These are phyloP conservation scores for Nyctibius grandis DNA, from an alignment of 2,797 vertebrate species.

Conservation along the genomic window DNA sequence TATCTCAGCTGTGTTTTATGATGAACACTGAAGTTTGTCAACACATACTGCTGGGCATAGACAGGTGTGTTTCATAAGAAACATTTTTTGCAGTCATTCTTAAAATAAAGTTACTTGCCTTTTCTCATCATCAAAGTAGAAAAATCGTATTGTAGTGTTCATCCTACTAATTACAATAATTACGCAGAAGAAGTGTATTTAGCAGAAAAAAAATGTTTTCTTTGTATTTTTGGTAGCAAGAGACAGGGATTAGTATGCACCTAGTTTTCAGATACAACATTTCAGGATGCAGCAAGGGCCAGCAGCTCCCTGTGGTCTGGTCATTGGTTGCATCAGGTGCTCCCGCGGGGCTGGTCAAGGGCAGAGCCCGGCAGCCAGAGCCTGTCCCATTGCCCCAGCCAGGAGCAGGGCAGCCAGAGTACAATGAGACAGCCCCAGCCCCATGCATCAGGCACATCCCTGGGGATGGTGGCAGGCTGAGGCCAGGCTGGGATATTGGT, in stretches of 20 bases:
- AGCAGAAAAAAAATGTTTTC: background rate
- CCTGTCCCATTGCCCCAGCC: background rate
- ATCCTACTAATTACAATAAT: background rate
- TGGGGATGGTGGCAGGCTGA: fast-evolving
- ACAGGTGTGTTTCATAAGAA: background rate
- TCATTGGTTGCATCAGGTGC: background rate
- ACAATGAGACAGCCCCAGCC: background rate
- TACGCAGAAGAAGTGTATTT: background rate
- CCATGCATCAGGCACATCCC: fast-evolving
- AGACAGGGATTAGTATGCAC: background rate
- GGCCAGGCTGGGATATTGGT: background rate
- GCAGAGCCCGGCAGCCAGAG: background rate
- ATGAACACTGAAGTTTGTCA: background rate
- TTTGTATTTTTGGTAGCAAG: background rate
- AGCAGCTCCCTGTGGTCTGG: background rate
- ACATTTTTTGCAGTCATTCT: background rate
- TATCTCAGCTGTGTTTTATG: background rate
- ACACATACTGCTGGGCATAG: background rate
- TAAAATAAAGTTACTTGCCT: background rate
- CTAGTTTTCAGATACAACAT: background rate
- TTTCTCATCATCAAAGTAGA: background rate
- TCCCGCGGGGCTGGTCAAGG: fast-evolving
- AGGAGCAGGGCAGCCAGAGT: background rate
- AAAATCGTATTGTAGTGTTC: background rate
- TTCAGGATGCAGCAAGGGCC: background rate